Conservation (phyloP, 2,797 vertebrate species). For the Phataginus tetradactyla region DNA sequence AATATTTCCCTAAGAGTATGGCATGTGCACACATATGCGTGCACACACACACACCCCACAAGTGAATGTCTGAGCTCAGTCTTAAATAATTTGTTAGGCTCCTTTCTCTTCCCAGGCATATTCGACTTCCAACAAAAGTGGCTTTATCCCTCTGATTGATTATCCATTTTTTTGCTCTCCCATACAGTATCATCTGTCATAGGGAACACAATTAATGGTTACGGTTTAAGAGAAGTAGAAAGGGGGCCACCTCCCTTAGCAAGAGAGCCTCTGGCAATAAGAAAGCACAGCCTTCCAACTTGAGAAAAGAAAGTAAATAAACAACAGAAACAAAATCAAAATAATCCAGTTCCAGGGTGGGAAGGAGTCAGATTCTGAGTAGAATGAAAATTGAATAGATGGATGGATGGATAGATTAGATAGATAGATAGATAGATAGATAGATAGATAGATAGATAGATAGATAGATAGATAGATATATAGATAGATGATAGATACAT, state of each 20-base stretch:
- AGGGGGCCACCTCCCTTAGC: not conserved
- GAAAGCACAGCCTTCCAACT: not conserved
- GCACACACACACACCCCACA: not conserved
- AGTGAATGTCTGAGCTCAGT: not conserved
- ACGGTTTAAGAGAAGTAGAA: not conserved
- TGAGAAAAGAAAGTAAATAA: not conserved
- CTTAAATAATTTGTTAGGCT: constrained; percentile 6
- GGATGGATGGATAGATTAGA: not conserved
- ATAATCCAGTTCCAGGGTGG: not conserved
- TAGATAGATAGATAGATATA: not conserved
- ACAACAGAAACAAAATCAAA: not conserved
- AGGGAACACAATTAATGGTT: not conserved
- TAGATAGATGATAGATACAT: not conserved
- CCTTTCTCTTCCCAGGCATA: not conserved
- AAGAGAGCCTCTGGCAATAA: not conserved
- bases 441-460: not conserved
- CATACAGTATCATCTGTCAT: not conserved
- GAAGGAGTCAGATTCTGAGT: not conserved
- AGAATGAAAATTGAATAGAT: not conserved
- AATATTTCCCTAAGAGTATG: not conserved
- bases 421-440: not conserved
- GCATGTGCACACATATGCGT: not conserved
- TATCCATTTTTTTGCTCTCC: not conserved
- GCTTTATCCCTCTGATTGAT: not conserved
- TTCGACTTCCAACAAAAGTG: constrained; percentile 25